Conservation (phyloP, 2,888 invertebrate genomes). For the Clostera curtula region DNA sequence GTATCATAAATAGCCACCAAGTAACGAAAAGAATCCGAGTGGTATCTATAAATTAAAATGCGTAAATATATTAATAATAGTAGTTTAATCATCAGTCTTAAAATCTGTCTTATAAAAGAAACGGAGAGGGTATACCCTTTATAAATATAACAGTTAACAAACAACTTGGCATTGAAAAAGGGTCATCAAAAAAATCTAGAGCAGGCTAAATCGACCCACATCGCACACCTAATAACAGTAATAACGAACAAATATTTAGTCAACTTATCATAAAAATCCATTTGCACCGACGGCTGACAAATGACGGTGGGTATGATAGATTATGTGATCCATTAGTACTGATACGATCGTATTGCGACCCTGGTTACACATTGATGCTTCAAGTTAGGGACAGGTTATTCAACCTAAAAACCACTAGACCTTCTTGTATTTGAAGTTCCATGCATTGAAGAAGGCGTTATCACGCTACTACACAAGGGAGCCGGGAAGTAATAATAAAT, state of each 20-base stretch:
- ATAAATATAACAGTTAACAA: not conserved
- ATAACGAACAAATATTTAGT: conserved; percentile 21
- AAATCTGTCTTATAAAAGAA: too few species aligned
- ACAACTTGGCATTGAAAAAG: conserved; percentile 5
- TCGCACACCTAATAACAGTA: conserved; percentile 15
- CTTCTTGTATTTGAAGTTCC: too few species aligned
- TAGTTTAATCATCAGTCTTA: too few species aligned
- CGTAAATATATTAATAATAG: conserved; percentile 6
- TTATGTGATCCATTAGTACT: conserved; percentile 42
- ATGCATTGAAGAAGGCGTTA: too few species aligned
- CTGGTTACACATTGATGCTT: conserved; percentile 4
- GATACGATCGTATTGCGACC: conserved; percentile 36
- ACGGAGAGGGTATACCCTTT: too few species aligned
- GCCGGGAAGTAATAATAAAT: too few species aligned
- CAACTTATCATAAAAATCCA: conserved; percentile 10
- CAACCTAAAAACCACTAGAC: too few species aligned
- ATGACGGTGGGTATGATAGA: conserved; percentile 38
- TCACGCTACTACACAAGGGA: too few species aligned
- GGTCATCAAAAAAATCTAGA: too few species aligned
- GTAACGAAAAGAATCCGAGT: conserved; percentile 89
- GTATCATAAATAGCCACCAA: conserved; percentile 94
- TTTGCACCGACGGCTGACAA: conserved; percentile 18
- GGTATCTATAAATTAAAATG: conserved; percentile 86
- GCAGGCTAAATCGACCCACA: conserved; percentile 7
- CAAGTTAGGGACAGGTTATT: not conserved